These are phyloP conservation scores for Chromis chromis DNA, from an alignment of 2,797 vertebrate genomes.

Conservation along the genomic window DNA sequence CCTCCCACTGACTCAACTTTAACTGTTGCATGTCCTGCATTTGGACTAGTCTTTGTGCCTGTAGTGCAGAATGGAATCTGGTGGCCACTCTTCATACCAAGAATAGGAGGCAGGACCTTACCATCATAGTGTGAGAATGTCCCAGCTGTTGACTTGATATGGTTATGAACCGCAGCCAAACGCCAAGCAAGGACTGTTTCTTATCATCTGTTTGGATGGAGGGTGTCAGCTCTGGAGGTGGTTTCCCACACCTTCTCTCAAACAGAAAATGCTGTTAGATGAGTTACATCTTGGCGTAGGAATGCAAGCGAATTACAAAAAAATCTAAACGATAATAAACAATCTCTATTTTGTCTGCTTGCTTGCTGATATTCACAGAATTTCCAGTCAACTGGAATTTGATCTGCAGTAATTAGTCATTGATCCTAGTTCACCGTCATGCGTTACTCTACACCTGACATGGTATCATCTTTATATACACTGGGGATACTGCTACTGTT, in stretches of 20 bases:
- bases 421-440: conserved; percentile 46
- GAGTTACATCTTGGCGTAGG: neutral
- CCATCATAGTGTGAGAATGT: conserved; percentile 72
- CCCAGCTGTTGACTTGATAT: conserved; percentile 82
- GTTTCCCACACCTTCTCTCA: conserved; percentile 34
- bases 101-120: conserved; percentile 60
- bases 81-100: conserved; percentile 58
- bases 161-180: conserved; percentile 67
- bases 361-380: conserved; percentile 15
- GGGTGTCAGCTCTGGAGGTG: conserved; percentile 41
- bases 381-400: conserved; percentile 53
- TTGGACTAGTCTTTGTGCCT: neutral
- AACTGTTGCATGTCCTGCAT: neutral
- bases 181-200: conserved; percentile 45
- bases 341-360: neutral
- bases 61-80: conserved; percentile 54
- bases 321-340: conserved; percentile 6
- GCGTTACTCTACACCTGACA: conserved; percentile 63
- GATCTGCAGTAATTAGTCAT: conserved; percentile 53
- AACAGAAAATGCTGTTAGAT: conserved; percentile 18
- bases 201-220: conserved; percentile 65
- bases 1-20: conserved; percentile 19
- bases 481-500: conserved; percentile 25
- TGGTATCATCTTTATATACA: conserved; percentile 46
- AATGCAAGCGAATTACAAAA: conserved; percentile 5